A percentile compares a stretch with the other conserved stretches of the same genome.
phyloP scores from a whole-genome alignment of 1,140 invertebrate species.

The Lepidotrigona ventralis region DNA sequence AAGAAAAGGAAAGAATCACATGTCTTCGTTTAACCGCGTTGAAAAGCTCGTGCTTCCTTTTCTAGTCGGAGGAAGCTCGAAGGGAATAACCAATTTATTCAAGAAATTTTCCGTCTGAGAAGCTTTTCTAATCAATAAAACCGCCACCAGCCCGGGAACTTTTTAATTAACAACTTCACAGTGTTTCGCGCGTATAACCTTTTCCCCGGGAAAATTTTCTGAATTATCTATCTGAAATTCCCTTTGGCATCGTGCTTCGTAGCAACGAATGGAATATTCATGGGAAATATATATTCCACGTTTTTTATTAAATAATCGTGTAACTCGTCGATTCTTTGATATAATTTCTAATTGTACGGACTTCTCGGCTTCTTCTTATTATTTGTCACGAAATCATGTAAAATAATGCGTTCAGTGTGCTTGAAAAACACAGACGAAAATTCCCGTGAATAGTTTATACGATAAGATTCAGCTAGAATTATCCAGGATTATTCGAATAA shows the following conservation, averaged over 20 bases:
- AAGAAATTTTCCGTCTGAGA: not conserved
- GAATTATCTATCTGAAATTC: not conserved
- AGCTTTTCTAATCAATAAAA: not conserved
- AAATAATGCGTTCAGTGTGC: too few species aligned
- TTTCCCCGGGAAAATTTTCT: not conserved
- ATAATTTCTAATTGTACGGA: not conserved
- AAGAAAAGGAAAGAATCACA: not conserved
- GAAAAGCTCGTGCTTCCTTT: not conserved
- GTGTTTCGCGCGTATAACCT: not conserved
- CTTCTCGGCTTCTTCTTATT: not conserved
- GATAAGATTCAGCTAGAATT: too few species aligned
- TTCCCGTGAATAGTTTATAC: too few species aligned
- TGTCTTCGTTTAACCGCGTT: not conserved
- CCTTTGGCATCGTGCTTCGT: not conserved
- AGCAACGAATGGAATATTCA: not conserved
- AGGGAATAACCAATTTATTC: not conserved
- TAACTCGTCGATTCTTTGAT: not conserved
- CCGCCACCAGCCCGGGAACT: not conserved
- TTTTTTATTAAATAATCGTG: not conserved
- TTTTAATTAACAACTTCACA: constrained; percentile 7
- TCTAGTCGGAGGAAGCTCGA: not conserved
- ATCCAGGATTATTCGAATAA: too few species aligned
- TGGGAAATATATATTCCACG: not conserved
- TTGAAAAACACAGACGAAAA: not conserved
- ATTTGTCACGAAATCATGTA: too few species aligned